Evolutionary conservation across 2,113 vertebrate genomes (phyloP).

Genomic region (Vulpes vulpes): DNA sequence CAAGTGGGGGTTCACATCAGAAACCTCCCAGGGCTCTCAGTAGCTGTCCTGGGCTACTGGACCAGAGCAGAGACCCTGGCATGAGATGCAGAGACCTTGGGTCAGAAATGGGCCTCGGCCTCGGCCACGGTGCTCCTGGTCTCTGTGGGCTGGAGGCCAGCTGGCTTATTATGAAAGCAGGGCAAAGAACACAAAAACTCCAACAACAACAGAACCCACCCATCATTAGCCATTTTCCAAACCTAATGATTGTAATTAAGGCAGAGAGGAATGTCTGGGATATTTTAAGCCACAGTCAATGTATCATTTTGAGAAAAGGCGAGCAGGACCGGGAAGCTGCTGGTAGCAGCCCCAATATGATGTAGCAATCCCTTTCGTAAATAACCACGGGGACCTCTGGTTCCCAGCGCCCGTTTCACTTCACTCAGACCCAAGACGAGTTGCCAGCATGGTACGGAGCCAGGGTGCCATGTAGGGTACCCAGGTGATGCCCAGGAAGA

Average conservation of each 20-base stretch:
- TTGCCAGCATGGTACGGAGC: fast-evolving
- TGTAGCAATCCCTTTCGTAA: neutral
- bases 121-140: neutral
- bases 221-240: conserved; percentile 75
- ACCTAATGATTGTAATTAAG: conserved; percentile 80
- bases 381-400: fast-evolving
- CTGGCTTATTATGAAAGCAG: fast-evolving
- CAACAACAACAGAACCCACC: neutral
- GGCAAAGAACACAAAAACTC: neutral
- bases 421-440: neutral
- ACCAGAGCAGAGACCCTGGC: too few species aligned
- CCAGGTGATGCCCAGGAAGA: fast-evolving
- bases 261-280: conserved; percentile 73
- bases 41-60: fast-evolving
- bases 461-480: fast-evolving
- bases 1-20: neutral
- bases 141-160: neutral
- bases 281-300: conserved; percentile 82
- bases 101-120: neutral
- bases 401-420: fast-evolving
- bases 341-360: conserved; percentile 38
- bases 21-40: neutral
- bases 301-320: conserved; percentile 71
- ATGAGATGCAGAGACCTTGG: neutral
- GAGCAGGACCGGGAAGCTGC: conserved; percentile 63